Evolutionary conservation across 1,140 invertebrate species (phyloP).

Genomic region (Whitmania pigra): DNA sequence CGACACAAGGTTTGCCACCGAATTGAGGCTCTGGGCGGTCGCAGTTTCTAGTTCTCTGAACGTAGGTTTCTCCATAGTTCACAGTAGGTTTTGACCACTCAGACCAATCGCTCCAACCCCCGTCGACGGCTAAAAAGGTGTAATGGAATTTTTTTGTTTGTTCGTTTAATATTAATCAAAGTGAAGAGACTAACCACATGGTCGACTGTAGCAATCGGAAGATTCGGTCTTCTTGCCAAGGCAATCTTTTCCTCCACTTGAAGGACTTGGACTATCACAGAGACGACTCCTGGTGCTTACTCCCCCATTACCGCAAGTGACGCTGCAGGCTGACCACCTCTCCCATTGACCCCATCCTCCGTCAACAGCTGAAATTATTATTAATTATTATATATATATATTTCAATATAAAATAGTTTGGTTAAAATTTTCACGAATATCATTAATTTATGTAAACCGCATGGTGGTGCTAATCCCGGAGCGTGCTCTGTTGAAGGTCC

Average conservation of each 20-base stretch:
- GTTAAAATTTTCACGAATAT: too few species aligned
- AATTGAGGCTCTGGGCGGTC: constrained; percentile 50
- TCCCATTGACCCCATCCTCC: constrained; percentile 16
- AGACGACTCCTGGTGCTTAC: constrained; percentile 37
- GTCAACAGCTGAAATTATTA: constrained; percentile 3
- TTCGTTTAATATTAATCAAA: constrained; percentile 13
- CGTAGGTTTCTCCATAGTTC: constrained; percentile 50
- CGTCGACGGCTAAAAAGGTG: constrained; percentile 36
- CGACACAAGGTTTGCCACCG: constrained; percentile 51
- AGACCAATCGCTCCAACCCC: constrained; percentile 52
- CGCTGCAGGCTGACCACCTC: constrained; percentile 43
- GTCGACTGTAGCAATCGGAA: neutral
- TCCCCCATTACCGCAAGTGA: constrained; percentile 48
- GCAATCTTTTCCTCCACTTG: constrained; percentile 52
- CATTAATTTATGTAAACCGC: neutral
- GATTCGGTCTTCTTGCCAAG: constrained; percentile 42
- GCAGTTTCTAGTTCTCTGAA: constrained; percentile 45
- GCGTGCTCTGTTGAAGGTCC: neutral
- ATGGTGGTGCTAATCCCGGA: constrained; percentile 12
- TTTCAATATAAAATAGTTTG: too few species aligned
- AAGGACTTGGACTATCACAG: constrained; percentile 52
- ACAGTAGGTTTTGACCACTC: constrained; percentile 52
- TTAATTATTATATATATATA: too few species aligned
- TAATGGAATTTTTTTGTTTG: neutral
- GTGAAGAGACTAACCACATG: neutral